Evolutionary conservation across 2,888 invertebrate genomes (phyloP), one percentile per base, ranked within the genome.

Genomic region (Metalampra italica): DNA sequence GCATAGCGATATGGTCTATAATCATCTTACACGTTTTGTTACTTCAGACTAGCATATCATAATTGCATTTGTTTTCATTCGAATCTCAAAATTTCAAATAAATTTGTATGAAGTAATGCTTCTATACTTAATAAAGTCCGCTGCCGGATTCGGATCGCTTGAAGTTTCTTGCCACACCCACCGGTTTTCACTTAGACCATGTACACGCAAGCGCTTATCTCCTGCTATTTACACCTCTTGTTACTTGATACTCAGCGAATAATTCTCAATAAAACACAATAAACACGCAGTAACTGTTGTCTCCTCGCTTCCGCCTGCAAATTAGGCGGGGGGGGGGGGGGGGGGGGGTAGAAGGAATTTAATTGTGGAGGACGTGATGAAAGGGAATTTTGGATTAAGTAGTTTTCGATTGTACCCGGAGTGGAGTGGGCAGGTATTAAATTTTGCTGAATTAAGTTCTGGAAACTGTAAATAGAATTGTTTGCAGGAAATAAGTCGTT

Each of bases 391-490:
- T 54, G 50, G 47, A 47, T 48, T 45, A 51, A 64, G 61, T 71
- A 71, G 68, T 68, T 69, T 71, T 66, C 64, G 68, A 74, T 74
- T 66, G 64, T 59, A 55, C n/a, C n/a, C 29, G 49, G 51, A 15
- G 29, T 4, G 37, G 3, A n/a, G 15, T 39, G 14, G n/a, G 22
- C 22, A 22, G 22, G 22, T 22, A 22, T 22, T 22, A 22, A 22
- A 22, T 22, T 22, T 22, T 22, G 22, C 22, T 5, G 22, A 22
- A 22, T 22, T 22, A 22, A 22, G 22, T 22, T 22, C 22, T 22
- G 22, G 22, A 5, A 3, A 5, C 22, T n/a, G 22, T 22, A 22
- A 22, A 22, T 5, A 2, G 22, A 5, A 22, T 3, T 22, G 22
- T 22, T 22, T 22, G 22, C 5, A 3, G 5, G 2, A 22, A 22